These are phyloP conservation scores for Pluvialis apricaria DNA, from an alignment of 2,113 vertebrate genomes.

Conservation along the genomic window DNA sequence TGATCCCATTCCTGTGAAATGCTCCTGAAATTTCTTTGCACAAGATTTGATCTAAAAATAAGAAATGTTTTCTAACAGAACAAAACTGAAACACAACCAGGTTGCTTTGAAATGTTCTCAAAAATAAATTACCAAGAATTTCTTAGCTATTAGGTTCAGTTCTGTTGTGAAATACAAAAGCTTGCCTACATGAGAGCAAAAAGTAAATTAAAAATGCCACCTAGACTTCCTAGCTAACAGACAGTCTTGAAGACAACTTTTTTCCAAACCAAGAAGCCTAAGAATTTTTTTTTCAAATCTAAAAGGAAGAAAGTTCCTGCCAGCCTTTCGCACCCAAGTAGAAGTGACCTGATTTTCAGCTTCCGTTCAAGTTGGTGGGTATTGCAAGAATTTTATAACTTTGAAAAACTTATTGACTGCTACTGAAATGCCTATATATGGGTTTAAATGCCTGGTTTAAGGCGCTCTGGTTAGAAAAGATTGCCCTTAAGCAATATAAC, in stretches of 20 bases:
- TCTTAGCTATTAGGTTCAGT: neutral
- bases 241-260: neutral
- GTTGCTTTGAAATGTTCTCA: neutral
- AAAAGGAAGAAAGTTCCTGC: neutral
- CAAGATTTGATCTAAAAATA: neutral
- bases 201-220: neutral
- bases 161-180: neutral
- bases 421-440: neutral
- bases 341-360: neutral
- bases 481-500: slow-evolving; percentile 8
- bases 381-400: neutral
- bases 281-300: neutral
- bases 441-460: neutral
- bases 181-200: neutral
- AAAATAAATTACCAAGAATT: neutral
- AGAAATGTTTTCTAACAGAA: neutral
- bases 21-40: neutral
- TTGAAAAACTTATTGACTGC: neutral
- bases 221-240: neutral
- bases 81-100: neutral
- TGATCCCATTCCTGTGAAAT: slow-evolving; percentile 1
- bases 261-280: neutral
- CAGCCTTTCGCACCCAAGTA: neutral
- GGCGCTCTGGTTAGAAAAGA: neutral
- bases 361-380: neutral